Evolutionary conservation across 2,113 vertebrate species (phyloP).

Genomic region (Vulpes vulpes): DNA sequence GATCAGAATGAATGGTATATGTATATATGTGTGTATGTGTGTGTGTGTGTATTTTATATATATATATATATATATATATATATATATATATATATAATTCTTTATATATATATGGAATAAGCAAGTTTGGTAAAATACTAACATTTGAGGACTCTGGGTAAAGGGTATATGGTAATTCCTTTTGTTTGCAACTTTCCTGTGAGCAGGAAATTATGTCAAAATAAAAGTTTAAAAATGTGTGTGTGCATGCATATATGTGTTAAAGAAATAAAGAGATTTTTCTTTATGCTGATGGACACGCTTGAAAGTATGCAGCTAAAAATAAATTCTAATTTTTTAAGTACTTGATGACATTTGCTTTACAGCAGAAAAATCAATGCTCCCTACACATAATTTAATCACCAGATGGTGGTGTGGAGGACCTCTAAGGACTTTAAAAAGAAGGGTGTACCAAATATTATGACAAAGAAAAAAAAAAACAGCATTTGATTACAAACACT

Average conservation of each 20-base stretch:
- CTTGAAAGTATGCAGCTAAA: not conserved
- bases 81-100: not conserved
- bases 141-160: not conserved
- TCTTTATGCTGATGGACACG: not conserved
- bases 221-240: not conserved
- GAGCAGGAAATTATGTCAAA: not conserved
- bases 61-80: not conserved
- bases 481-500: not conserved
- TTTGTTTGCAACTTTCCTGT: not conserved
- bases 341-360: not conserved
- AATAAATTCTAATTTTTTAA: not conserved
- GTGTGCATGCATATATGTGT: not conserved
- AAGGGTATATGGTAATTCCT: not conserved
- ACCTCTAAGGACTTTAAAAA: not conserved
- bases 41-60: not conserved
- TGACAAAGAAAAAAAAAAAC: not conserved
- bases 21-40: not conserved
- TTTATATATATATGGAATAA: not conserved
- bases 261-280: not conserved
- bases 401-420: not conserved
- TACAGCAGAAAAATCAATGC: not conserved
- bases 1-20: not conserved
- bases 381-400: not conserved
- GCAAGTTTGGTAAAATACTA: constrained; percentile 12
- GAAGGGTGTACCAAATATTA: not conserved